A percentile compares a stretch with the other conserved stretches of the same genome.
These are phyloP conservation scores for Elephantulus edwardii DNA, from an alignment of 2,113 vertebrate genomes.

Conservation along the genomic window DNA sequence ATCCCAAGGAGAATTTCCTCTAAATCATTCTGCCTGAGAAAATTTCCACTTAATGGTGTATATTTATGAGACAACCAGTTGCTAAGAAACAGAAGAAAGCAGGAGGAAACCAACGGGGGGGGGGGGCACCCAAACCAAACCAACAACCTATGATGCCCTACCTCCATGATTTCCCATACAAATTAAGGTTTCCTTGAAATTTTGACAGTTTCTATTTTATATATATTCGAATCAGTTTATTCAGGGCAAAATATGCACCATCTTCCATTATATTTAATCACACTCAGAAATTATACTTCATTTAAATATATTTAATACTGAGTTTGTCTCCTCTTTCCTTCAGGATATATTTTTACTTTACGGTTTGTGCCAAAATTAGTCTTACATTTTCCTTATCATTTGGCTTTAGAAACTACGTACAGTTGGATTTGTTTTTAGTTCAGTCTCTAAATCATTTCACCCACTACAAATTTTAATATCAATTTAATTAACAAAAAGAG, in stretches of 20 bases:
- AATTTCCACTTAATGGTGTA: constrained; percentile 14
- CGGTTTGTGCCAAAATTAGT: background rate
- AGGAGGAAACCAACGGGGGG: background rate
- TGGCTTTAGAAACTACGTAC: background rate
- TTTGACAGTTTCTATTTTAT: background rate
- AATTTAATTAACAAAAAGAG: background rate
- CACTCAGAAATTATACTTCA: background rate
- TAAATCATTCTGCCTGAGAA: constrained; percentile 60
- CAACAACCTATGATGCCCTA: background rate
- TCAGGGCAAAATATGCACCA: background rate
- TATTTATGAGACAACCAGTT: constrained; percentile 47
- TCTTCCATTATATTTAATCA: background rate
- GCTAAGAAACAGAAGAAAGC: constrained; percentile 51
- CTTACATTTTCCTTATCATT: background rate
- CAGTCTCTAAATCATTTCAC: background rate
- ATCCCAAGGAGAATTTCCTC: constrained; percentile 46
- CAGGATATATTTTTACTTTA: background rate
- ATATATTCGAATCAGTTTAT: background rate
- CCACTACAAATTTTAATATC: background rate
- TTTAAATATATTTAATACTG: background rate
- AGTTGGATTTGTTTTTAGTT: background rate
- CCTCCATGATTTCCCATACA: background rate
- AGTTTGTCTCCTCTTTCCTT: background rate
- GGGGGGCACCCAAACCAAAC: too few relatives aligned
- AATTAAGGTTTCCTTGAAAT: background rate